Evolutionary conservation across 2,888 invertebrate species (phyloP).

Genomic region (Peribatodes rhomboidaria): DNA sequence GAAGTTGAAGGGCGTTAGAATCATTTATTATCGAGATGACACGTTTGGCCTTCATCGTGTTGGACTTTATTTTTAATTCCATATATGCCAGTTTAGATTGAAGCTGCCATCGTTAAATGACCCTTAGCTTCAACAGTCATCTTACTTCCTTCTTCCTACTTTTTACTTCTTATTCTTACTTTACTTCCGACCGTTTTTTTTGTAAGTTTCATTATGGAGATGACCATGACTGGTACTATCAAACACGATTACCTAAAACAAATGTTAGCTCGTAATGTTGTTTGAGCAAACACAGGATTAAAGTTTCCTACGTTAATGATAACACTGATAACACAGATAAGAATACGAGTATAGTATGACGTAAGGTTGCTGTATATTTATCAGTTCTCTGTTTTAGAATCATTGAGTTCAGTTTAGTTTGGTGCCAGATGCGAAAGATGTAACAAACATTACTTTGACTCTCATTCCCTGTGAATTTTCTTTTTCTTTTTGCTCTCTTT

Average conservation of each 20-base stretch:
- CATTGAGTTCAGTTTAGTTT: constrained; percentile 13
- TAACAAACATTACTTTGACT: not conserved
- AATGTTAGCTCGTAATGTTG: constrained; percentile 53
- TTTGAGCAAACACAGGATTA: constrained; percentile 49
- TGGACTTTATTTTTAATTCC: too few relatives aligned
- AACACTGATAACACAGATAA: constrained; percentile 41
- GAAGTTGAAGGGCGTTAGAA: too few relatives aligned
- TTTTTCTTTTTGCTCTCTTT: too few relatives aligned
- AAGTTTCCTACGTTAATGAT: constrained; percentile 48
- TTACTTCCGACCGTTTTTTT: not conserved
- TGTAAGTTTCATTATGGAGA: not conserved
- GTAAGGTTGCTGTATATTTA: constrained; percentile 41
- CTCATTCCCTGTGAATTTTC: too few relatives aligned
- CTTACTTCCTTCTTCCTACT: too few relatives aligned
- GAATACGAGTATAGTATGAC: constrained; percentile 36
- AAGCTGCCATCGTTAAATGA: not conserved
- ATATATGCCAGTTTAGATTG: too few relatives aligned
- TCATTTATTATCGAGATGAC: too few relatives aligned
- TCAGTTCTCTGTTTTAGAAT: constrained; percentile 23
- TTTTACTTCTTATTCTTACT: not conserved
- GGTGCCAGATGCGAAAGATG: not conserved
- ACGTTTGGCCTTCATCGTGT: too few relatives aligned
- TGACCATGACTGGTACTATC: constrained; percentile 35
- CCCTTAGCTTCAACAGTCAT: not conserved
- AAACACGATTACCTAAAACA: constrained; percentile 53